Percentiles rank a stretch among this genome's conserved stretches.
phyloP scores from a whole-genome alignment of 1,140 invertebrate genomes.

The Gonatopus flavifemur region DNA sequence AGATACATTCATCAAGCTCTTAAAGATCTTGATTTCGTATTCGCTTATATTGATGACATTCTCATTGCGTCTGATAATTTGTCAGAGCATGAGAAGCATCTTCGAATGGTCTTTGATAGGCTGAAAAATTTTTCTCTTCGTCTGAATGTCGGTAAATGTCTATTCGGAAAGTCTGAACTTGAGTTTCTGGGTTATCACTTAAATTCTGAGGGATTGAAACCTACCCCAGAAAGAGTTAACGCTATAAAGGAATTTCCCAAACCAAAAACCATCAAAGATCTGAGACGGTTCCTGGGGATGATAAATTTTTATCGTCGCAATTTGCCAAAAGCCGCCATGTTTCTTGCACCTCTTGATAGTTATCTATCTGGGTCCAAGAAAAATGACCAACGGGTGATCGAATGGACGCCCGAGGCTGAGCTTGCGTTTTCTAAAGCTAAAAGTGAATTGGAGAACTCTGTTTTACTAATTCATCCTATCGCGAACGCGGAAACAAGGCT shows the following conservation, averaged over 20 bases:
- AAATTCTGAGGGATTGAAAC: neutral
- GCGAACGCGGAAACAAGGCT: neutral
- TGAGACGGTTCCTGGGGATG: neutral
- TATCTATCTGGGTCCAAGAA: neutral
- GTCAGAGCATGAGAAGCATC: neutral
- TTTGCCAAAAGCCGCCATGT: neutral
- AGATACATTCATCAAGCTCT: too few species aligned
- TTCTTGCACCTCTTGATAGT: neutral
- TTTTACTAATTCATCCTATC: neutral
- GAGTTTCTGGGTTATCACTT: neutral
- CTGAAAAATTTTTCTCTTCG: neutral
- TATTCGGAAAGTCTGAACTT: neutral
- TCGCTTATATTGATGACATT: neutral
- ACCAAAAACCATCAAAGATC: neutral
- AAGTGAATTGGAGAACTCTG: conserved; percentile 6
- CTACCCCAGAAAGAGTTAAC: neutral
- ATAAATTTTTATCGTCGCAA: neutral
- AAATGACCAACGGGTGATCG: conserved; percentile 6
- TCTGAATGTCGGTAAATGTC: neutral
- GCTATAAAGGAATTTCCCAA: neutral
- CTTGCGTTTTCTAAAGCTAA: conserved; percentile 29
- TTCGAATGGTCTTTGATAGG: neutral
- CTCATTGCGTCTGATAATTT: neutral
- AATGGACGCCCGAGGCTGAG: conserved; percentile 10
- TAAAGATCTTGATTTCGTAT: too few species aligned